Conservation (phyloP, 2,113 vertebrate species). For the Symphodus melops region DNA sequence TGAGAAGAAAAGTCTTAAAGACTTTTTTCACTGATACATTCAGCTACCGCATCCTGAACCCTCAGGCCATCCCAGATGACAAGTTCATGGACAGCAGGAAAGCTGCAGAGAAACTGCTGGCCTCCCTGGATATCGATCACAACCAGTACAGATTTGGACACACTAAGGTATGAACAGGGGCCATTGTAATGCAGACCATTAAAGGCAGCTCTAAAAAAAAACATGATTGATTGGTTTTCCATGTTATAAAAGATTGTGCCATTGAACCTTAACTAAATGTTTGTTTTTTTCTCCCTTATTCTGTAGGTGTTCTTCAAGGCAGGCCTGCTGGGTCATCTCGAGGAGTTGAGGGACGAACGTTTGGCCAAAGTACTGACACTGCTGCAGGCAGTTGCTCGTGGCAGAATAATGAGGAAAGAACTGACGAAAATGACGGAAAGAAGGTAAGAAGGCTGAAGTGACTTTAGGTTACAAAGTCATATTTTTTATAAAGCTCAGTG, state of each 20-base stretch:
- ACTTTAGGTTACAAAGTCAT: background rate
- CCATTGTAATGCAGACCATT: background rate
- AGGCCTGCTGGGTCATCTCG: slow-evolving; percentile 89
- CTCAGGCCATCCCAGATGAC: slow-evolving; percentile 92
- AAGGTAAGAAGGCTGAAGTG: slow-evolving; percentile 70
- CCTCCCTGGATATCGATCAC: slow-evolving; percentile 85
- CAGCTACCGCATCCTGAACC: slow-evolving; percentile 95
- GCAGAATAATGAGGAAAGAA: slow-evolving; percentile 89
- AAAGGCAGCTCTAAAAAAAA: background rate
- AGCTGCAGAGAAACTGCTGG: slow-evolving; percentile 87
- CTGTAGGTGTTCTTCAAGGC: slow-evolving; percentile 95
- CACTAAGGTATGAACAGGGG: slow-evolving; percentile 82
- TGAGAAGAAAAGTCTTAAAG: background rate
- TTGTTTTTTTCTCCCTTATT: too few species aligned
- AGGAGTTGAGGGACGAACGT: slow-evolving; percentile 92
- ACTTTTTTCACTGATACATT: background rate
- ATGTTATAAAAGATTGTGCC: background rate
- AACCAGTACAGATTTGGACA: slow-evolving; percentile 89
- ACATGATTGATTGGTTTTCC: too few species aligned
- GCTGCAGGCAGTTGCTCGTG: slow-evolving; percentile 89
- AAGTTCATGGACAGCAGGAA: slow-evolving; percentile 95
- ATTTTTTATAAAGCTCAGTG: background rate
- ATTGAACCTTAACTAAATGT: background rate
- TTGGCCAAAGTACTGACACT: slow-evolving; percentile 91
- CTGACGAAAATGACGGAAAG: slow-evolving; percentile 86